These are phyloP conservation scores for Montipora capricornis DNA, from an alignment of 64 coral and sea anemone species.

Conservation along the genomic window DNA sequence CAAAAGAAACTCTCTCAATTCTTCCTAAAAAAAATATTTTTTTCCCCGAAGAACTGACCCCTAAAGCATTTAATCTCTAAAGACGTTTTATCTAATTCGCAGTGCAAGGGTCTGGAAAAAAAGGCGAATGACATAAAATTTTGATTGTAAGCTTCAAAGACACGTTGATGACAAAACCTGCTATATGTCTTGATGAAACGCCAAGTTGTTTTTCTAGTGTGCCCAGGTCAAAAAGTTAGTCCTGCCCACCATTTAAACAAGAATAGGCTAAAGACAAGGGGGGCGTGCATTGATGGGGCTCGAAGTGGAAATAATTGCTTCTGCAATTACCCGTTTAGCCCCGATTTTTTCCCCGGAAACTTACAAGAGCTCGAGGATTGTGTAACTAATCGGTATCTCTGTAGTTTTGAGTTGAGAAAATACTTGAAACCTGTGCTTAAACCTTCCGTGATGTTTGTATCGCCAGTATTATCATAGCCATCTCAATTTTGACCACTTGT, in stretches of 20 bases:
- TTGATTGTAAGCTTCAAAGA: conserved; percentile 32
- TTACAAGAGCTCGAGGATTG: not conserved
- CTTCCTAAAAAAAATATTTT: too few relatives aligned
- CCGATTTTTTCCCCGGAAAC: not conserved
- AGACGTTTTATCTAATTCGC: not conserved
- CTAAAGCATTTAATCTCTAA: conserved; percentile 7
- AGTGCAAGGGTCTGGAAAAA: conserved; percentile 8
- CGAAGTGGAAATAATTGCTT: conserved; percentile 27
- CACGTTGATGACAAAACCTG: conserved; percentile 29
- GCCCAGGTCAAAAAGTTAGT: conserved; percentile 53
- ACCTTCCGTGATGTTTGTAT: conserved; percentile 42
- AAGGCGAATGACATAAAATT: conserved; percentile 24
- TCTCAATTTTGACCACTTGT: conserved; percentile 48
- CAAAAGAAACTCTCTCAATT: not conserved
- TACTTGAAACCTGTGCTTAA: not conserved
- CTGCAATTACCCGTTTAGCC: not conserved
- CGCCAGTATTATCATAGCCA: conserved; percentile 28
- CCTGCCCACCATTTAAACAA: conserved; percentile 60
- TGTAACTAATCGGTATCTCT: not conserved
- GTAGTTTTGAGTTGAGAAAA: not conserved
- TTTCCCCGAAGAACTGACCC: not conserved
- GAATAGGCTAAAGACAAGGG: conserved; percentile 42
- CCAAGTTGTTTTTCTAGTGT: conserved; percentile 55
- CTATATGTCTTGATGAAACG: conserved; percentile 20
- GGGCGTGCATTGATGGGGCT: conserved; percentile 22